Conservation (phyloP, 2,113 vertebrate species). For the Apodemus speciosus region DNA sequence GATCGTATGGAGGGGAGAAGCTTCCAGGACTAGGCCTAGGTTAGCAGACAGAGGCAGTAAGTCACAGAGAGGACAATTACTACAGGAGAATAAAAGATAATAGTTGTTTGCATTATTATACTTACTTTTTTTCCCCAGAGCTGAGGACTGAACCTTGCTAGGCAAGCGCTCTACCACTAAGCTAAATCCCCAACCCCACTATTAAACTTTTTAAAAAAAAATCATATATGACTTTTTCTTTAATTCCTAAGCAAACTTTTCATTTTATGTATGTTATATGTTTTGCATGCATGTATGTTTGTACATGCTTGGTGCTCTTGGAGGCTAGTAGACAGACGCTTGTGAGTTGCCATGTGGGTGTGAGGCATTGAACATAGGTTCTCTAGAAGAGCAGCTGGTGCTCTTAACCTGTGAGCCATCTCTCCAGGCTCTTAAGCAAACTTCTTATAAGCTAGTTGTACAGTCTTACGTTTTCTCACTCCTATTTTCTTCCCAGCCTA, state of each 20-base stretch:
- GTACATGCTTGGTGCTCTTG: neutral
- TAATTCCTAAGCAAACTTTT: neutral
- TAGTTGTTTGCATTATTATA: too few relatives aligned
- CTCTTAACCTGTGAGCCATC: neutral
- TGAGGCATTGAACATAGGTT: neutral
- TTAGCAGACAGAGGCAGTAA: too few relatives aligned
- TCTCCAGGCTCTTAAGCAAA: neutral
- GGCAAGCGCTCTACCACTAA: too few relatives aligned
- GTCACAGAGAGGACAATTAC: too few relatives aligned
- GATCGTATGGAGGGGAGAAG: too few relatives aligned
- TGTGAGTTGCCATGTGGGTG: neutral
- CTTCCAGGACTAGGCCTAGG: too few relatives aligned
- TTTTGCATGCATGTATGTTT: neutral
- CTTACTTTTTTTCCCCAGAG: neutral
- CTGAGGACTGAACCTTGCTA: too few relatives aligned
- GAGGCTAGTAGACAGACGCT: neutral
- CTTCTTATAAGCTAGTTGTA: neutral
- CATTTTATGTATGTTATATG: neutral
- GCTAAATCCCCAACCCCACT: too few relatives aligned
- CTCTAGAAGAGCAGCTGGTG: neutral
- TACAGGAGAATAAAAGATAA: too few relatives aligned
- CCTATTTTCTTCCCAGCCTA: neutral
- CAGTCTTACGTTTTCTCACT: neutral
- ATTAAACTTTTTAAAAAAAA: neutral
- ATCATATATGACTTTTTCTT: slow-evolving; percentile 9